These are phyloP conservation scores for Argyrosomus japonicus DNA, from an alignment of 2,113 vertebrate species.

Conservation along the genomic window DNA sequence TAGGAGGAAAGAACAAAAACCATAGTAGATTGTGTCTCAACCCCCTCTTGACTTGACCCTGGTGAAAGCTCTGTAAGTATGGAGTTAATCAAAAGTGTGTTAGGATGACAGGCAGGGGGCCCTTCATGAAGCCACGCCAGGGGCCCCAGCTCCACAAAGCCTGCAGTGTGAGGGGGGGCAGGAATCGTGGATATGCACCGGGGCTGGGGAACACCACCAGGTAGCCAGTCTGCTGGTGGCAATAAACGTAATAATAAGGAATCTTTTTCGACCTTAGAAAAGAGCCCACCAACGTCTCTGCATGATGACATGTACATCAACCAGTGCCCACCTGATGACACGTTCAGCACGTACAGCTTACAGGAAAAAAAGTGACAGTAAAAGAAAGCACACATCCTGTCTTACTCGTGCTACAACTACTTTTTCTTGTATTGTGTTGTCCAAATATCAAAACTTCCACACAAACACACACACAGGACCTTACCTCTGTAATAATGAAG, in stretches of 20 bases:
- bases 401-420: not conserved
- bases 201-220: constrained; percentile 8
- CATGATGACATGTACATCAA: constrained; percentile 46
- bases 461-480: not conserved
- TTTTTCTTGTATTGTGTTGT: not conserved
- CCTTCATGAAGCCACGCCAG: constrained; percentile 56
- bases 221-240: constrained; percentile 62
- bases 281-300: constrained; percentile 51
- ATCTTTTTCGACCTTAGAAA: constrained; percentile 59
- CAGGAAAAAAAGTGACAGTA: constrained; percentile 28
- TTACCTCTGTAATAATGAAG: constrained; percentile 98
- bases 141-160: constrained; percentile 71
- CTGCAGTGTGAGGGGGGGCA: constrained; percentile 51
- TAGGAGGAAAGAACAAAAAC: constrained; percentile 29
- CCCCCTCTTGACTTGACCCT: constrained; percentile 62
- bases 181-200: constrained; percentile 12
- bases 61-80: constrained; percentile 67
- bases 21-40: constrained; percentile 33
- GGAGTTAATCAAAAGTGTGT: constrained; percentile 82
- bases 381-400: constrained; percentile 8
- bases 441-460: not conserved
- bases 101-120: constrained; percentile 70
- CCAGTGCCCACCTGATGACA: constrained; percentile 44
- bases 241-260: constrained; percentile 49
- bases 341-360: constrained; percentile 13